phyloP scores from a whole-genome alignment of 2,888 invertebrate species.

The Eupithecia inturbata region DNA sequence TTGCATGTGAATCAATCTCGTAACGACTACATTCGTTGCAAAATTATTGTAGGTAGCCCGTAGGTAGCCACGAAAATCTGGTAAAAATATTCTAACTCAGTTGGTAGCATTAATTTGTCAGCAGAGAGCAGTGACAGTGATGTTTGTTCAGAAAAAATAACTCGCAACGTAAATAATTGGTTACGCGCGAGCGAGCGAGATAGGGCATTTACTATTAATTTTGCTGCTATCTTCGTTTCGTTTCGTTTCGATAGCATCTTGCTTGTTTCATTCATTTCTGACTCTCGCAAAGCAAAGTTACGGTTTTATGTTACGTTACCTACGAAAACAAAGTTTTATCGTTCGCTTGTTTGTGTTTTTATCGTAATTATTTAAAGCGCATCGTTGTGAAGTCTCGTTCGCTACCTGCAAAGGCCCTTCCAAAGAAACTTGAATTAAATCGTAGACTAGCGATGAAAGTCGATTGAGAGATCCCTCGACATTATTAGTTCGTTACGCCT shows the following conservation, averaged over 20 bases:
- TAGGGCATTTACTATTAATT: neutral
- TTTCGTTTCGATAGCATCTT: neutral
- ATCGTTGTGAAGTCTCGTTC: constrained; percentile 2
- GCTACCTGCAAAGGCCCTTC: constrained; percentile 54
- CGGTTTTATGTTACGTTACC: neutral
- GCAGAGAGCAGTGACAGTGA: neutral
- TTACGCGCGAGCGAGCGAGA: neutral
- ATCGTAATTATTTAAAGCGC: neutral
- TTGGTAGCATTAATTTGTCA: neutral
- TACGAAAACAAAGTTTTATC: neutral
- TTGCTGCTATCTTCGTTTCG: neutral
- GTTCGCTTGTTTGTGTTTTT: neutral
- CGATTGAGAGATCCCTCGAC: constrained; percentile 36
- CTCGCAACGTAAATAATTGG: fast-evolving
- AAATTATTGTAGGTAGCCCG: no score
- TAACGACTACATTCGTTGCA: no score
- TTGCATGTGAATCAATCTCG: no score
- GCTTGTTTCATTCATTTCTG: neutral
- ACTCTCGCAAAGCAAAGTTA: neutral
- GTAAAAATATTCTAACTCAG: neutral
- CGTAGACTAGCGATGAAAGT: constrained; percentile 57
- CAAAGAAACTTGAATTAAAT: constrained; percentile 42
- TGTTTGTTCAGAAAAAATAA: neutral
- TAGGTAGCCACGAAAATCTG: no score
- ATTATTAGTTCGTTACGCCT: constrained; percentile 43